These are phyloP conservation scores for Uropsilus gracilis DNA, from an alignment of 2,113 vertebrate genomes.

Conservation along the genomic window DNA sequence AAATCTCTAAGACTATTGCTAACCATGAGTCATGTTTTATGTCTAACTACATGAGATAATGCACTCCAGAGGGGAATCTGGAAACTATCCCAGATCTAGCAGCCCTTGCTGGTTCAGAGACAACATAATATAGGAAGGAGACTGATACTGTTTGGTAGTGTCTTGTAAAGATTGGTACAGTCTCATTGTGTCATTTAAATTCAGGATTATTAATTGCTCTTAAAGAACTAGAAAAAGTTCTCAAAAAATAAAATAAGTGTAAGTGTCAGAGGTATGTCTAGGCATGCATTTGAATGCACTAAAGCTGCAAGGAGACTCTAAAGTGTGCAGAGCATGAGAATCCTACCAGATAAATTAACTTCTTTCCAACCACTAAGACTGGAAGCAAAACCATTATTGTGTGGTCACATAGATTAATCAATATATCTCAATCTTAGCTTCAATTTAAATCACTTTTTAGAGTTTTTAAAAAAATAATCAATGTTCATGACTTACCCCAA, in stretches of 20 bases:
- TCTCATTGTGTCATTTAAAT: background rate
- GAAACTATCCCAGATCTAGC: background rate
- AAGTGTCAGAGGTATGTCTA: background rate
- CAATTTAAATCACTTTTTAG: background rate
- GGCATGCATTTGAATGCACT: background rate
- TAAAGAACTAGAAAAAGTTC: background rate
- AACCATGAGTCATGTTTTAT: background rate
- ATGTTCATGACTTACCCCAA: background rate
- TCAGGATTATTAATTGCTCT: background rate
- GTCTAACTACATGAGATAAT: background rate
- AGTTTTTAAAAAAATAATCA: background rate
- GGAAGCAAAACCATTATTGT: background rate
- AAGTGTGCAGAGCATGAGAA: background rate
- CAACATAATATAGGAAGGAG: background rate
- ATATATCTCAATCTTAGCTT: background rate
- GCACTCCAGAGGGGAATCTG: background rate
- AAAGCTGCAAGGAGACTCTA: background rate
- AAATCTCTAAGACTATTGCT: background rate
- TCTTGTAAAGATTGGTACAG: background rate
- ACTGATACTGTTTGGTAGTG: background rate
- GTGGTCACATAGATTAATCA: background rate
- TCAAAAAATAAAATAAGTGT: background rate
- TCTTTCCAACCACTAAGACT: background rate
- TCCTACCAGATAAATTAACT: background rate
- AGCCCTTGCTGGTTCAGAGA: background rate